Conservation (phyloP, 2,113 vertebrate species). For the Cephalopterus ornatus region DNA sequence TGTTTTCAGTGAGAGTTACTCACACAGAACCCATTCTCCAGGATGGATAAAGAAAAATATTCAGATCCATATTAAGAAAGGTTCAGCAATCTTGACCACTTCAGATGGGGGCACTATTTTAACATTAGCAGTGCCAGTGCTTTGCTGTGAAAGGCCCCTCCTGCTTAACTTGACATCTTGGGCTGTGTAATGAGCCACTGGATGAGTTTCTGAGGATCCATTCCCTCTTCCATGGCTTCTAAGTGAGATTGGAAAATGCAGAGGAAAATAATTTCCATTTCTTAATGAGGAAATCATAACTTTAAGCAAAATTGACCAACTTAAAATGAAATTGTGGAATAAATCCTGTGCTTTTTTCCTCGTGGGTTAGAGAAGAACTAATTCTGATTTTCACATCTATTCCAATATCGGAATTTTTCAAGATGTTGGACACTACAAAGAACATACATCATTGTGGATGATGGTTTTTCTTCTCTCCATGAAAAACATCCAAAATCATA, state of each 20-base stretch:
- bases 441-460: background rate
- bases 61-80: background rate
- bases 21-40: background rate
- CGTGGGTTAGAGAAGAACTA: background rate
- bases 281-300: background rate
- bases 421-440: background rate
- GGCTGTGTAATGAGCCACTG: background rate
- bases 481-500: background rate
- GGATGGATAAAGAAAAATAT: background rate
- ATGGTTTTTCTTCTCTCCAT: rapidly evolving
- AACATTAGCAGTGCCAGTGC: background rate
- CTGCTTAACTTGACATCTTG: background rate
- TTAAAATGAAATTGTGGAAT: background rate
- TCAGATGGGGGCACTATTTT: background rate
- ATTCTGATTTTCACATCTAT: background rate
- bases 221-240: background rate
- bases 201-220: background rate
- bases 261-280: background rate
- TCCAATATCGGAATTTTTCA: background rate
- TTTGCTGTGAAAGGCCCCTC: background rate
- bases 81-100: background rate
- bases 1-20: background rate
- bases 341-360: background rate
- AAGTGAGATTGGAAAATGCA: background rate
- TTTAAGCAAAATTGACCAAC: background rate